Evolutionary conservation across 2,797 vertebrate species (phyloP), one percentile per base, ranked within the genome.

Genomic region (Scomberomorus guttatus): DNA sequence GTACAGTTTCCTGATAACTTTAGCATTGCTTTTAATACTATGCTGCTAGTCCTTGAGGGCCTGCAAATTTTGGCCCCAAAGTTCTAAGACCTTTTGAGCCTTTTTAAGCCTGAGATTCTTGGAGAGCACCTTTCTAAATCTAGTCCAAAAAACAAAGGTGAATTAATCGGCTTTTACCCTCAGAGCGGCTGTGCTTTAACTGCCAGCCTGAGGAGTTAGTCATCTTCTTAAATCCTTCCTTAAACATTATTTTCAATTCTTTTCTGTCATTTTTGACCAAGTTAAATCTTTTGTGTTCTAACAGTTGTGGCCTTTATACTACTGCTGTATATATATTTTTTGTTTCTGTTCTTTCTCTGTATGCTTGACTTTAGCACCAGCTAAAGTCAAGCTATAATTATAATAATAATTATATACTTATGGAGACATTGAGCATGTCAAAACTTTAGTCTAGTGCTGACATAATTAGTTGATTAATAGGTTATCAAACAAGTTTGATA

Each of bases 121-220:
- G 42, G 32, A 42, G 29, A 51, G 20, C 4, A 64, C 7, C 11
- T 58, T 29, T 29, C 52, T 29, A 2, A 58, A 39, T 24, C 44
- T 22, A 57, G 34, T 24, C 17, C 52, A 50, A 68, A 29, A 34
- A 42, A 9, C 48, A 70, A 57, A 66, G 48, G 63, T 68, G 63
- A 62, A 14, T 34, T 22, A 29, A 58, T 72, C 24, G 8, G 63
- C 25, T 72, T 34, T 55, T 15, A 12, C 5, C 2, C 24, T 54
- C 10, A 8, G 24, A 39, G 46, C 37, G 4, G 2, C 60, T 61
- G n/a, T 17, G 42, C 37, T 67, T 72, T 20, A 46, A 58, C 48
- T 14, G 3, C 10, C 44, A 34, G 5, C 12, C 10, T 52, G 20
- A 37, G 17, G 46, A 66, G 42, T 54, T 34, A 58, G 37, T 32